Evolutionary conservation across 2,888 invertebrate genomes (phyloP).

Genomic region (Acanthoscelides obtectus): DNA sequence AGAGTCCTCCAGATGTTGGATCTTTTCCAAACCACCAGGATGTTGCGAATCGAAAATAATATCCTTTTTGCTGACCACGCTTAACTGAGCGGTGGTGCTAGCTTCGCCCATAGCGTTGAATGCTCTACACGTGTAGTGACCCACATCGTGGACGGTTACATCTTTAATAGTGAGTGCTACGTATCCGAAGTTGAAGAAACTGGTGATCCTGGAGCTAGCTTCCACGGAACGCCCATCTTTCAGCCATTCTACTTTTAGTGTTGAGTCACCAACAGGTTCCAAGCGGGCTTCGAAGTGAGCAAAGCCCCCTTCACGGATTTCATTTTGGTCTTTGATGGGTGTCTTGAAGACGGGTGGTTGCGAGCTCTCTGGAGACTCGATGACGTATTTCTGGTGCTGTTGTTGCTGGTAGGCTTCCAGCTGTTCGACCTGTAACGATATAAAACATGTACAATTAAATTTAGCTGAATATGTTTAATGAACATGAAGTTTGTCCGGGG

Average conservation of each 20-base stretch:
- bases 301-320: slow-evolving; percentile 86
- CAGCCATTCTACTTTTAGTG: slow-evolving; percentile 86
- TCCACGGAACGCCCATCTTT: slow-evolving; percentile 87
- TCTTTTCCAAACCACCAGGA: slow-evolving; percentile 86
- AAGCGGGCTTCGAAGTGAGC: slow-evolving; percentile 94
- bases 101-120: slow-evolving; percentile 85
- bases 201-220: slow-evolving; percentile 88
- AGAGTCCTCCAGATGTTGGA: slow-evolving; percentile 83
- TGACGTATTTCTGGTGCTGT: slow-evolving; percentile 73
- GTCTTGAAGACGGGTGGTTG: slow-evolving; percentile 83
- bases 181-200: slow-evolving; percentile 92
- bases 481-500: too few species aligned
- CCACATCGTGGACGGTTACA: slow-evolving; percentile 84
- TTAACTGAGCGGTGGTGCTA: slow-evolving; percentile 73
- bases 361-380: slow-evolving; percentile 75
- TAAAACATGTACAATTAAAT: neutral
- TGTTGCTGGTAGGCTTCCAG: slow-evolving; percentile 84
- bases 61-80: slow-evolving; percentile 80
- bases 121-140: slow-evolving; percentile 84
- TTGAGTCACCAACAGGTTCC: slow-evolving; percentile 88
- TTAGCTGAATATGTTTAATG: too few species aligned
- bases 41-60: slow-evolving; percentile 87
- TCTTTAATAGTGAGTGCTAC: slow-evolving; percentile 91
- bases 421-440: slow-evolving; percentile 60
- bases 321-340: slow-evolving; percentile 81